A percentile compares a stretch with the other conserved stretches of the same genome.
These are phyloP conservation scores for Rhynchonycteris naso DNA, from an alignment of 2,797 vertebrate species.

Conservation along the genomic window DNA sequence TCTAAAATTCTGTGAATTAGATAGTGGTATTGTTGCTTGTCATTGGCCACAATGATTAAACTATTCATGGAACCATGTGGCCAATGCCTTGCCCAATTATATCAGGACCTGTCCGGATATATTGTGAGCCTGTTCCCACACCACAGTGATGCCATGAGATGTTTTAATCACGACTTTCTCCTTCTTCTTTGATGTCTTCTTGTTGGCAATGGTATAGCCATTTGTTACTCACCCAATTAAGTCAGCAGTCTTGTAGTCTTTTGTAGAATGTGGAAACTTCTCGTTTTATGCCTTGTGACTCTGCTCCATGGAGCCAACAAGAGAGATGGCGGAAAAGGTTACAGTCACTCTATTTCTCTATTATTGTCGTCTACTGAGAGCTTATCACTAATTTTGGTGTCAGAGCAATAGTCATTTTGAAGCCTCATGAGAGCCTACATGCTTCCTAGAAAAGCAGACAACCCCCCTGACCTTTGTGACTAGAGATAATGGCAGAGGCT, in stretches of 20 bases:
- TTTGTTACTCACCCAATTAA: slow-evolving; percentile 72
- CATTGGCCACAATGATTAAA: not conserved
- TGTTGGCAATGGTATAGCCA: slow-evolving; percentile 59
- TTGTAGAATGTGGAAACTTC: slow-evolving; percentile 69
- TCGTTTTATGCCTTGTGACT: slow-evolving; percentile 70
- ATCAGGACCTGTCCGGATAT: not conserved
- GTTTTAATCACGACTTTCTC: slow-evolving; percentile 63
- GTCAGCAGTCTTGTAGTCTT: slow-evolving; percentile 61
- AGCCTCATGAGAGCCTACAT: slow-evolving; percentile 54
- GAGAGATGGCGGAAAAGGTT: slow-evolving; percentile 72
- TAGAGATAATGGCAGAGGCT: slow-evolving; percentile 65
- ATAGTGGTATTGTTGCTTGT: not conserved
- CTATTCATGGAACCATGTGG: not conserved
- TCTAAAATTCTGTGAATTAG: not conserved
- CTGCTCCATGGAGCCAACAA: slow-evolving; percentile 53
- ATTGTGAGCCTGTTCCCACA: not conserved
- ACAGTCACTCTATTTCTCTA: slow-evolving; percentile 46
- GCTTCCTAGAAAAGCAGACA: slow-evolving; percentile 60
- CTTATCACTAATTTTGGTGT: slow-evolving; percentile 47
- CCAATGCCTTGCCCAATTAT: not conserved
- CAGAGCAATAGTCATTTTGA: slow-evolving; percentile 52
- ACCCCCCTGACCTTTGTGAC: slow-evolving; percentile 68
- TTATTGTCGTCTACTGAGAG: slow-evolving; percentile 38
- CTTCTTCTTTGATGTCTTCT: slow-evolving; percentile 61
- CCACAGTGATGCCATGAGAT: not conserved